Evolutionary conservation across 2,797 vertebrate genomes (phyloP), one percentile per base, ranked within the genome.

Genomic region (Enteromius afrohamiltoni): DNA sequence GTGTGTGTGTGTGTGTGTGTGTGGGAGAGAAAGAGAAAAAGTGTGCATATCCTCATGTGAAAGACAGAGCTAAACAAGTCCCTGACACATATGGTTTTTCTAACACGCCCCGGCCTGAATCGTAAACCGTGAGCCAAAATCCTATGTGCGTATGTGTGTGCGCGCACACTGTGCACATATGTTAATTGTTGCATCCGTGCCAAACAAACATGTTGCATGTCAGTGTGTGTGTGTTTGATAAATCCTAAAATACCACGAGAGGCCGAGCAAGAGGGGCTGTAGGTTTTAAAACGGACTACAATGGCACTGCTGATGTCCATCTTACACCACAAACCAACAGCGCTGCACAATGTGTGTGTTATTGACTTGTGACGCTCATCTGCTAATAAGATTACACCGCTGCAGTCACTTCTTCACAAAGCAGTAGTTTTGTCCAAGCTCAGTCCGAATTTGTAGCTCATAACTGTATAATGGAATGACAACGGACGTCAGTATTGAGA

Each of bases 181-280:
- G 79, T 76, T 80, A n/a, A 65, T n/a, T 60, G 80, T 85, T 87
- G 88, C 86, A 80, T 85, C 86, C 14, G 1, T 73, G 84, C 79
- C 53, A 83, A 83, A 26, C 53, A 70, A 71, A 71, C 82, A 78
- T 78, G 74, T 67, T 84, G 69, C 40, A 26, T 83, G 79, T 76
- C 71, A 78, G 74, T 79, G 73, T 75, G 77, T 75, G 77, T 74
- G 78, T 78, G 79, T 86, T 81, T 83, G 76, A 78, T 34, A 53
- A 62, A 70, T 83, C 82, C 65, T 71, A 83, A 83, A 83, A 78
- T 82, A 83, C 74, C 31, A 47, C 5, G 4, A 65, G 80, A 77
- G 49, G 23, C 17, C 19, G 49, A 67, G 64, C 34, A 68, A 53
- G 64, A 67, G 42, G 62, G 42, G 62, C 49, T 42, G 60, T 29